These are phyloP conservation scores for Ardeotis arabs DNA, from an alignment of 2,113 vertebrate genomes.

Conservation along the genomic window DNA sequence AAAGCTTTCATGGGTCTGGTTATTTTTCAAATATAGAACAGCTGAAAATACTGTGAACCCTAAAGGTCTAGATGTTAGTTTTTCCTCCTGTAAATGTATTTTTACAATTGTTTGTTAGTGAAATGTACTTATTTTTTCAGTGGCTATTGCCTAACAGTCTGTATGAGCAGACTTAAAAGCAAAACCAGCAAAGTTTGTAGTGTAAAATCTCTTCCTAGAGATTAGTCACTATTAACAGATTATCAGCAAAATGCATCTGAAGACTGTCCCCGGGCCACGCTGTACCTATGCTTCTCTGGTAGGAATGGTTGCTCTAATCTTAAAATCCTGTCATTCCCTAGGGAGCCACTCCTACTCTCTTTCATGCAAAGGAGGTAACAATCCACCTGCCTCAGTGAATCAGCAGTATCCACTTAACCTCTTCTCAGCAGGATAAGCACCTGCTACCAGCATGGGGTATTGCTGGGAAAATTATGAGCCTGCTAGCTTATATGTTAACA, in stretches of 20 bases:
- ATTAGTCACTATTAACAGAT: conserved; percentile 7
- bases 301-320: neutral
- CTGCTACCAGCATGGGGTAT: conserved; percentile 59
- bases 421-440: conserved; percentile 61
- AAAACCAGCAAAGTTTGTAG: neutral
- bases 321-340: neutral
- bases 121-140: neutral
- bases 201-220: neutral
- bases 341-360: conserved; percentile 28
- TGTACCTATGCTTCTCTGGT: neutral
- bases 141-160: neutral
- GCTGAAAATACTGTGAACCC: neutral
- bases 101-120: neutral
- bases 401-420: conserved; percentile 69
- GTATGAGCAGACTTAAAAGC: neutral
- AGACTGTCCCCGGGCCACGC: neutral
- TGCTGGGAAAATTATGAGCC: conserved; percentile 51
- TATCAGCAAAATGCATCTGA: neutral
- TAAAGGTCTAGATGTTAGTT: neutral
- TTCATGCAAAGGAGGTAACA: neutral
- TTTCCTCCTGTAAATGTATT: neutral
- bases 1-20: neutral
- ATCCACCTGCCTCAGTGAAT: conserved; percentile 60
- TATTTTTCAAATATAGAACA: neutral
- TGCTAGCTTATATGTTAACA: conserved; percentile 57